Conservation (phyloP, 2,113 vertebrate genomes). For the Melanostigma gelatinosum region DNA sequence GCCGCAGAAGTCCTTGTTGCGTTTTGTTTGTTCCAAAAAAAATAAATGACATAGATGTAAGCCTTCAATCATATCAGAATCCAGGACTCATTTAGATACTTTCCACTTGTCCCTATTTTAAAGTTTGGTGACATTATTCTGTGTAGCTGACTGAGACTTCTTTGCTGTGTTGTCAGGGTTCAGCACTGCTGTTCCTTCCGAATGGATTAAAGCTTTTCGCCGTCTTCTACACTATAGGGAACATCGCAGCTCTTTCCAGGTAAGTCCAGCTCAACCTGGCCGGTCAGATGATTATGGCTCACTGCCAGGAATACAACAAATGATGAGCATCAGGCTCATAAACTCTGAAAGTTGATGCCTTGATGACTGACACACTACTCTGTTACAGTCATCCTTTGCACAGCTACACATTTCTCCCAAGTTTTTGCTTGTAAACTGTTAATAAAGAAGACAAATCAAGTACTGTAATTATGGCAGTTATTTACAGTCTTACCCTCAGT, state of each 20-base stretch:
- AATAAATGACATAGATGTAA: not conserved
- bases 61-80: not conserved
- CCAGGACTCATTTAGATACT: not conserved
- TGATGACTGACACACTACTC: not conserved
- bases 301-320: slow-evolving; percentile 1
- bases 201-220: slow-evolving; percentile 89
- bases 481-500: too few relatives aligned
- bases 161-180: slow-evolving; percentile 82
- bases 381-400: not conserved
- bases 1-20: not conserved
- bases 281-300: not conserved
- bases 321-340: not conserved
- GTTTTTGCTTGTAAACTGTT: not conserved
- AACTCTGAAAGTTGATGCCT: not conserved
- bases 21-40: not conserved
- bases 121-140: slow-evolving; percentile 4
- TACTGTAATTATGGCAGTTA: not conserved
- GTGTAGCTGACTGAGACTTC: slow-evolving; percentile 9
- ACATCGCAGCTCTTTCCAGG: slow-evolving; percentile 91
- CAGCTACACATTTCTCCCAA: not conserved
- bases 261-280: slow-evolving; percentile 63
- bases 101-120: not conserved
- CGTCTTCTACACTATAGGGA: slow-evolving; percentile 95
- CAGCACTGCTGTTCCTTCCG: slow-evolving; percentile 90
- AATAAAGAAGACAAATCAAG: not conserved